A percentile compares a stretch with the other conserved stretches of the same genome.
Conservation (phyloP, 1,140 invertebrate species). For the Ylistrum balloti region DNA sequence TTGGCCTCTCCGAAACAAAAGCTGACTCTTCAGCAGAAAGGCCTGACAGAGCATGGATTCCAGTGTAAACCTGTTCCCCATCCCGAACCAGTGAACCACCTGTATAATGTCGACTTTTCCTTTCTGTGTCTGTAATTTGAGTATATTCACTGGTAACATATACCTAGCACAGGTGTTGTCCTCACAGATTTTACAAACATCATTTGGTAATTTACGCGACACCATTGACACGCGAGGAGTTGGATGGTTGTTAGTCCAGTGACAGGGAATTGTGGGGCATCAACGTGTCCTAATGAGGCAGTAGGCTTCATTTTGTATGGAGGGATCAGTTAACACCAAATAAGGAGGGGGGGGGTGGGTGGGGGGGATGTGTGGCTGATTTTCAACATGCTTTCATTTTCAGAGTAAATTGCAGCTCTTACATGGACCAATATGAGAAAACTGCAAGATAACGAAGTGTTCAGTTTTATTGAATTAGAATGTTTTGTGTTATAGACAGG, state of each 20-base stretch:
- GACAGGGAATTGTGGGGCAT: not conserved
- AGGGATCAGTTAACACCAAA: no score
- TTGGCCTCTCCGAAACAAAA: not conserved
- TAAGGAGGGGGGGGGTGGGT: no score
- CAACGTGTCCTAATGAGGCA: no score
- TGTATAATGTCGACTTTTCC: slow-evolving; percentile 38
- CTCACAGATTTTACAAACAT: not conserved
- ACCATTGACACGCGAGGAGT: not conserved
- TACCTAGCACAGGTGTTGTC: slow-evolving; percentile 17
- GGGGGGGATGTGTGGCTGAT: no score
- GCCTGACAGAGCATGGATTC: not conserved
- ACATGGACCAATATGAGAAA: no score
- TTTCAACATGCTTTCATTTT: no score
- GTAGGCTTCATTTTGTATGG: no score
- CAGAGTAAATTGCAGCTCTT: no score
- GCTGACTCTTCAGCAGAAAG: not conserved
- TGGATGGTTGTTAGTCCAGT: not conserved
- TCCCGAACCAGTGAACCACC: not conserved
- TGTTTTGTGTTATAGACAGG: no score
- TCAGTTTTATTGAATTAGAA: no score
- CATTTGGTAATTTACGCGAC: not conserved
- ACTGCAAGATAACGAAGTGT: no score
- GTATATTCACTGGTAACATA: not conserved
- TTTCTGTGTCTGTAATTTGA: not conserved
- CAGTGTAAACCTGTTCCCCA: not conserved